These are phyloP conservation scores for Sylvicola fuscatus DNA, from an alignment of 2,888 invertebrate species.

Conservation along the genomic window DNA sequence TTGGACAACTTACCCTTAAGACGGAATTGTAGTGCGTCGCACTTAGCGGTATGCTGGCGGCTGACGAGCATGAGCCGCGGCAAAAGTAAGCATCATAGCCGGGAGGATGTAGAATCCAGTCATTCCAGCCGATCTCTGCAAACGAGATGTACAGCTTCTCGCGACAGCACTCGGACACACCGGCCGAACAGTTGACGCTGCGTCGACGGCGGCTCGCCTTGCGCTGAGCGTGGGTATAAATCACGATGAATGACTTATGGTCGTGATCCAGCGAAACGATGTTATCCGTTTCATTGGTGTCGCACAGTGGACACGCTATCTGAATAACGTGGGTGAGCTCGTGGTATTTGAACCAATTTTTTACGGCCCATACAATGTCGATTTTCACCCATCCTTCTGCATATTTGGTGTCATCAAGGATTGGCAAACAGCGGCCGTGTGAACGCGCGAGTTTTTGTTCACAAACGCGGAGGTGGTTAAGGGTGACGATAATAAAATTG, in stretches of 20 bases:
- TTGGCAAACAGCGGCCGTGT: too few relatives aligned
- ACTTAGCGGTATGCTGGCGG: constrained; percentile 44
- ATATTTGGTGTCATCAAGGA: too few relatives aligned
- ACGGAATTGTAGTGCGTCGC: constrained; percentile 48
- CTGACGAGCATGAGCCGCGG: constrained; percentile 55
- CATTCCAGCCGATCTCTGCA: constrained; percentile 68
- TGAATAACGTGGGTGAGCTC: constrained; percentile 50
- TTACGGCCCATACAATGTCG: constrained; percentile 53
- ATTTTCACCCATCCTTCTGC: constrained; percentile 64
- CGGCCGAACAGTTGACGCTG: constrained; percentile 45
- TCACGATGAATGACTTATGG: constrained; percentile 54
- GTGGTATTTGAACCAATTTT: constrained; percentile 51
- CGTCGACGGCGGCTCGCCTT: constrained; percentile 32
- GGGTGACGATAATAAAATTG: too few relatives aligned
- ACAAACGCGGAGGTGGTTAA: too few relatives aligned
- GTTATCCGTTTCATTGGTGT: constrained; percentile 35
- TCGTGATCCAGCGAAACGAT: constrained; percentile 51
- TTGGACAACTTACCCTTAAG: constrained; percentile 52
- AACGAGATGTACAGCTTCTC: constrained; percentile 68
- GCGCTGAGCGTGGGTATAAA: constrained; percentile 53
- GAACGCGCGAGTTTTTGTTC: too few relatives aligned
- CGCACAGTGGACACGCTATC: constrained; percentile 59
- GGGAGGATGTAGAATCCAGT: constrained; percentile 66
- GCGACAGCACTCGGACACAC: constrained; percentile 58
- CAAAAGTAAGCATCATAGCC: constrained; percentile 81